Evolutionary conservation across 2,888 invertebrate species (phyloP).

Genomic region (Busseola fusca): DNA sequence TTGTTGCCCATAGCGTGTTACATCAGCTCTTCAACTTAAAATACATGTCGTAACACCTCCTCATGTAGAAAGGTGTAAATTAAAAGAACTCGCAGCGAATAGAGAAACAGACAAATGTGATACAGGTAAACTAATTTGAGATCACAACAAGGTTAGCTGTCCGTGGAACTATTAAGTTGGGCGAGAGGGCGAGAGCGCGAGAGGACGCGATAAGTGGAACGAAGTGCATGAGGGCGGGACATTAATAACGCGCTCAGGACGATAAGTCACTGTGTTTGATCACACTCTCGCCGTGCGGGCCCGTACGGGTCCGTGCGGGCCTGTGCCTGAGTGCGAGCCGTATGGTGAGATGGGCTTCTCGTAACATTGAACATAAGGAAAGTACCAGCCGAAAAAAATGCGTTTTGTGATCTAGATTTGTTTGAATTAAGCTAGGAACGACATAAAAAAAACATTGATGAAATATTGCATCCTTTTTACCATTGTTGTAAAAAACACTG

Average conservation of each 20-base stretch:
- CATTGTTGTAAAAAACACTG: too few species aligned
- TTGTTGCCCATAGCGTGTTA: not conserved
- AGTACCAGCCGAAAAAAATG: not conserved
- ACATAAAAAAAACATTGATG: too few species aligned
- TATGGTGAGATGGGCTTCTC: not conserved
- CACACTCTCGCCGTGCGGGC: not conserved
- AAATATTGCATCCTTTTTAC: too few species aligned
- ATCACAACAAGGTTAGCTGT: conserved; percentile 46
- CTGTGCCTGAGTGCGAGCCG: not conserved
- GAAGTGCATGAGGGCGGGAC: conserved; percentile 25
- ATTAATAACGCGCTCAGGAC: conserved; percentile 40
- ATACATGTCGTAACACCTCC: not conserved
- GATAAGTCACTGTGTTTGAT: conserved; percentile 50
- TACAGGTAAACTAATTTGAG: conserved; percentile 53
- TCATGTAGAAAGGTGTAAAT: not conserved
- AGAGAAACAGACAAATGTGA: conserved; percentile 36
- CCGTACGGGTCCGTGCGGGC: not conserved
- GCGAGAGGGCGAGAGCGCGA: conserved; percentile 1
- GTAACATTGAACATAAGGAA: not conserved
- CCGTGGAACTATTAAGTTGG: conserved; percentile 39
- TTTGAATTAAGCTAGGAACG: not conserved
- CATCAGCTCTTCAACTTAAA: not conserved
- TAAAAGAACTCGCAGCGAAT: conserved; percentile 21
- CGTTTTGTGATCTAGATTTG: not conserved
- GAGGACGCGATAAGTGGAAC: conserved; percentile 52